These are phyloP conservation scores for Tuta absoluta DNA, from an alignment of 2,888 invertebrate species.

Conservation along the genomic window DNA sequence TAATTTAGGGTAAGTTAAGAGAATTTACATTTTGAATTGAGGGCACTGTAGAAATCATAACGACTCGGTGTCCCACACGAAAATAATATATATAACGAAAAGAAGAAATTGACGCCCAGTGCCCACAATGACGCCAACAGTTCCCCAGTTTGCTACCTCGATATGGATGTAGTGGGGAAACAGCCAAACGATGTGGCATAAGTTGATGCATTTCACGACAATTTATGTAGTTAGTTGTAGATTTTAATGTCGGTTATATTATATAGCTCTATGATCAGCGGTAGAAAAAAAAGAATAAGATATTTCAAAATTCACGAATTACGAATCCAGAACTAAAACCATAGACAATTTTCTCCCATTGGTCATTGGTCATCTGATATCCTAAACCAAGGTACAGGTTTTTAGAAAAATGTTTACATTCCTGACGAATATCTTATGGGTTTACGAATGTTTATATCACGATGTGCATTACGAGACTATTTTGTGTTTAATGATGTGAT, in stretches of 20 bases:
- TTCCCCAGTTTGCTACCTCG: too few species aligned
- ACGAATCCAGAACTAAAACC: neutral
- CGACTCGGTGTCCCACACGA: too few species aligned
- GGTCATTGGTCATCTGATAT: neutral
- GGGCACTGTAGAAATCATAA: too few species aligned
- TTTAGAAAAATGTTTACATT: slow-evolving; percentile 54
- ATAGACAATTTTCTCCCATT: slow-evolving; percentile 6
- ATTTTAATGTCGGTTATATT: slow-evolving; percentile 3
- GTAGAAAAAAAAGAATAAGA: neutral
- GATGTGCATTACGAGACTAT: slow-evolving; percentile 36
- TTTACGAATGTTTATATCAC: slow-evolving; percentile 38
- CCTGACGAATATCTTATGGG: slow-evolving; percentile 48
- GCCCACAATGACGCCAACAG: too few species aligned
- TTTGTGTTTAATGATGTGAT: slow-evolving; percentile 59
- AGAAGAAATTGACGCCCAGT: too few species aligned
- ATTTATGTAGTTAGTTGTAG: slow-evolving; percentile 29
- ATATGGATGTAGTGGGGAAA: too few species aligned
- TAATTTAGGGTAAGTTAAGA: too few species aligned
- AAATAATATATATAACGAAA: too few species aligned
- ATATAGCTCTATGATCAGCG: slow-evolving; percentile 1
- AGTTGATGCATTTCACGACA: slow-evolving; percentile 35
- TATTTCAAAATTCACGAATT: neutral
- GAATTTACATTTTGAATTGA: too few species aligned
- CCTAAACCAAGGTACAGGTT: slow-evolving; percentile 8
- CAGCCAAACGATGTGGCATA: slow-evolving; percentile 33